These are phyloP conservation scores for Congeria kusceri DNA, from an alignment of 2,888 invertebrate genomes.

Conservation along the genomic window DNA sequence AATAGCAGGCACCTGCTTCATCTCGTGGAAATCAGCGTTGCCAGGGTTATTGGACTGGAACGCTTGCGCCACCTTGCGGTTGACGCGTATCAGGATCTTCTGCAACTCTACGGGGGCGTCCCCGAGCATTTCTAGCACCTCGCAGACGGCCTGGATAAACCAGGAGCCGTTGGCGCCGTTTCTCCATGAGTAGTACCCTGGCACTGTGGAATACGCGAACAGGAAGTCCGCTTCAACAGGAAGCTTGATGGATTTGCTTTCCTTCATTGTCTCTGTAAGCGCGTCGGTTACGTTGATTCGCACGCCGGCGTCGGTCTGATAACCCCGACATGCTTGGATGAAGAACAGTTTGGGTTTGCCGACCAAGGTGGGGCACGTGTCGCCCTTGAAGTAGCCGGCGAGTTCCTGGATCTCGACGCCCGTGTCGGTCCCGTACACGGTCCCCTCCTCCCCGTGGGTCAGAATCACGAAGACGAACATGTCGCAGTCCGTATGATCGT, in stretches of 20 bases:
- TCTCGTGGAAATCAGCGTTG: constrained; percentile 68
- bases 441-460: constrained; percentile 63
- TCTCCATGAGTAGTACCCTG: constrained; percentile 84
- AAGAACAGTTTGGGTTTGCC: constrained; percentile 70
- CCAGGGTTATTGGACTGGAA: constrained; percentile 81
- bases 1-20: constrained; percentile 82
- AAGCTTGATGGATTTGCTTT: constrained; percentile 33
- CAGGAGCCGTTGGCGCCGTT: constrained; percentile 84
- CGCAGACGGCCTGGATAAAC: constrained; percentile 83
- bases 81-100: constrained; percentile 82
- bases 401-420: constrained; percentile 49
- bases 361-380: constrained; percentile 56
- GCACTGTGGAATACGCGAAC: constrained; percentile 83
- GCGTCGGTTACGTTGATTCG: constrained; percentile 49
- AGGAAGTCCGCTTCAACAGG: constrained; percentile 81
- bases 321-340: constrained; percentile 69
- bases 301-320: constrained; percentile 49
- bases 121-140: constrained; percentile 76
- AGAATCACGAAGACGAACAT: constrained; percentile 65
- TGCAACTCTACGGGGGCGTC: constrained; percentile 70
- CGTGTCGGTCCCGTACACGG: constrained; percentile 63
- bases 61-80: constrained; percentile 81
- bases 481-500: constrained; percentile 49
- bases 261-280: neutral
- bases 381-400: constrained; percentile 38